A percentile compares a stretch with the other conserved stretches of the same genome.
These are phyloP conservation scores for Cryptoprocta ferox DNA, from an alignment of 2,797 vertebrate species.

Conservation along the genomic window DNA sequence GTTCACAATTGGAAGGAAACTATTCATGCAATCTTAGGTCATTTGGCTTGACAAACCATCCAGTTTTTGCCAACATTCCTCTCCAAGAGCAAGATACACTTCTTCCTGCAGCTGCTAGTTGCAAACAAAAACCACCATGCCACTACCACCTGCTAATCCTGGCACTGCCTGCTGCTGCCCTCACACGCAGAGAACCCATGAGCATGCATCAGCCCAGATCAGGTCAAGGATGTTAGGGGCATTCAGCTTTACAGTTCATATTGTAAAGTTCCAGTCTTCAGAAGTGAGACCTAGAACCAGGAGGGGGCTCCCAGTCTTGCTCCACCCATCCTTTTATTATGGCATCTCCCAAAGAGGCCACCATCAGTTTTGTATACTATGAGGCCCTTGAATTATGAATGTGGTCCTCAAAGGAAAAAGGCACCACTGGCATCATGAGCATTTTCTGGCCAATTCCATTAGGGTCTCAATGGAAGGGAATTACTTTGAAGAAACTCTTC, in stretches of 20 bases:
- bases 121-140: not conserved
- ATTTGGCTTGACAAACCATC: conserved; percentile 22
- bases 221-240: not conserved
- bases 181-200: not conserved
- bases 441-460: not conserved
- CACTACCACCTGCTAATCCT: not conserved
- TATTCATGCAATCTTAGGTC: not conserved
- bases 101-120: not conserved
- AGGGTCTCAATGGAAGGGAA: not conserved
- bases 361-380: not conserved
- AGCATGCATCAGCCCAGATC: not conserved
- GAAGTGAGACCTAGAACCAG: not conserved
- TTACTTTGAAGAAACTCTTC: not conserved
- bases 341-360: not conserved
- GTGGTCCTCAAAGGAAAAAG: not conserved
- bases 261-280: not conserved
- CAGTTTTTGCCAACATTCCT: not conserved
- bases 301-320: not conserved
- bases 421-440: not conserved
- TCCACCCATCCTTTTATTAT: not conserved
- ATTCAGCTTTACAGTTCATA: not conserved
- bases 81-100: not conserved
- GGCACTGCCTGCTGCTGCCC: not conserved
- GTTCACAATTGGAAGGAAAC: not conserved
- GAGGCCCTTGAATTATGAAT: not conserved